Percentiles rank a stretch among this genome's conserved stretches.
These are phyloP conservation scores for Rostratula benghalensis DNA, from an alignment of 2,113 vertebrate species.

Conservation along the genomic window DNA sequence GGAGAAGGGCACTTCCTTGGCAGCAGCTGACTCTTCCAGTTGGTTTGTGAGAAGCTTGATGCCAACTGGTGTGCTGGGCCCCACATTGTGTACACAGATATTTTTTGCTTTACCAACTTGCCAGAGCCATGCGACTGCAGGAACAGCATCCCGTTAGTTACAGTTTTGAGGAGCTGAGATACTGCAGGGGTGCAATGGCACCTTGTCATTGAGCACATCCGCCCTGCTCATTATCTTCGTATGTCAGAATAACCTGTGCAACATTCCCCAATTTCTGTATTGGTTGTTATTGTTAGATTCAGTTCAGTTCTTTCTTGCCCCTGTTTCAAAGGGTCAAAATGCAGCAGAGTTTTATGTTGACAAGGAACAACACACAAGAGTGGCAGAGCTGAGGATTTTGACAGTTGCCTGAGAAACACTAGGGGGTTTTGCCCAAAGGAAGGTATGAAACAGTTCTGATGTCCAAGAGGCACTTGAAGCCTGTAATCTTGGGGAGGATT, in stretches of 20 bases:
- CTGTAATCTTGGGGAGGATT: not conserved
- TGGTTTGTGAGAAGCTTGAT: not conserved
- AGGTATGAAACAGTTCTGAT: not conserved
- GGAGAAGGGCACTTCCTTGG: not conserved
- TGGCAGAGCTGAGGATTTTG: not conserved
- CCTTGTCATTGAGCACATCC: not conserved
- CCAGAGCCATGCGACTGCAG: not conserved
- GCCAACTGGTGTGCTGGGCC: not conserved
- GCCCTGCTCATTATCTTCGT: not conserved
- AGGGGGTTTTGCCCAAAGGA: not conserved
- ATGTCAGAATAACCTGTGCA: not conserved
- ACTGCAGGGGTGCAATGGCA: not conserved
- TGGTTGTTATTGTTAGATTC: not conserved
- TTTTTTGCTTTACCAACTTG: not conserved
- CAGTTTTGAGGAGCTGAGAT: not conserved
- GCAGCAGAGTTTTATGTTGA: not conserved
- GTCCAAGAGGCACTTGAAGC: not conserved
- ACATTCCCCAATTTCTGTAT: rapidly evolving
- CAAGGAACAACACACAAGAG: not conserved
- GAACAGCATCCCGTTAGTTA: not conserved
- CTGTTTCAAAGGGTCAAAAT: not conserved
- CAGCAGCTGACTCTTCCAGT: not conserved
- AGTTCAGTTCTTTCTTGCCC: not conserved
- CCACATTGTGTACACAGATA: rapidly evolving
- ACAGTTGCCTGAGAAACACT: not conserved